phyloP scores from a whole-genome alignment of 1,140 invertebrate genomes.

The Homalodisca vitripennis region DNA sequence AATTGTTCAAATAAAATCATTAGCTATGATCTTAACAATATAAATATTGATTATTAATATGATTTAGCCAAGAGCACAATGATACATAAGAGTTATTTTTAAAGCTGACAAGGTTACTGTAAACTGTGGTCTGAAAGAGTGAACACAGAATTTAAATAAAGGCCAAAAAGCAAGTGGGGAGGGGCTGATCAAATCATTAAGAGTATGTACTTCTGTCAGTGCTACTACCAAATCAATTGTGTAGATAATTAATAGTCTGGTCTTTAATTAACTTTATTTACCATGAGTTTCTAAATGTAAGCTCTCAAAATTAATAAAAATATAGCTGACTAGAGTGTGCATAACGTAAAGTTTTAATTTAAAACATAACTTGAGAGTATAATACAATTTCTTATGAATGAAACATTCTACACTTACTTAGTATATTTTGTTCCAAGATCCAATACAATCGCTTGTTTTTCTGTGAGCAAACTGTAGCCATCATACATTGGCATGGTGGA shows the following conservation, averaged over 20 bases:
- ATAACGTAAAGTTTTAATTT: neutral
- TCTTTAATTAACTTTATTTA: neutral
- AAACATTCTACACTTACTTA: conserved; percentile 65
- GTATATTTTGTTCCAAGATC: conserved; percentile 92
- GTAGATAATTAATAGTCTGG: neutral
- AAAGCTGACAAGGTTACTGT: too few species aligned
- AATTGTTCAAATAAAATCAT: neutral
- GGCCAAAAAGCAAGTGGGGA: too few species aligned
- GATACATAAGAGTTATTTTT: neutral
- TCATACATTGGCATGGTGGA: conserved; percentile 40
- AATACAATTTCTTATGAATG: conserved; percentile 11
- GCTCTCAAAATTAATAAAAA: neutral
- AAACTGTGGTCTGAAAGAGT: too few species aligned
- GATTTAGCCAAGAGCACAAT: neutral
- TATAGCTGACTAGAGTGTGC: neutral
- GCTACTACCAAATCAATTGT: too few species aligned
- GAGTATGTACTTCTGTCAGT: too few species aligned
- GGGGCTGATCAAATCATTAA: too few species aligned
- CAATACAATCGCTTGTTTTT: conserved; percentile 64
- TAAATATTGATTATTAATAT: conserved; percentile 30
- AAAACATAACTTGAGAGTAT: too few species aligned
- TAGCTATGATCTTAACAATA: neutral
- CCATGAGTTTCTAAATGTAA: neutral
- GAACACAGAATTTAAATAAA: too few species aligned
- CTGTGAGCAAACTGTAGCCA: conserved; percentile 27